phyloP scores from a whole-genome alignment of 2,113 vertebrate species.

The Aythya baeri region DNA sequence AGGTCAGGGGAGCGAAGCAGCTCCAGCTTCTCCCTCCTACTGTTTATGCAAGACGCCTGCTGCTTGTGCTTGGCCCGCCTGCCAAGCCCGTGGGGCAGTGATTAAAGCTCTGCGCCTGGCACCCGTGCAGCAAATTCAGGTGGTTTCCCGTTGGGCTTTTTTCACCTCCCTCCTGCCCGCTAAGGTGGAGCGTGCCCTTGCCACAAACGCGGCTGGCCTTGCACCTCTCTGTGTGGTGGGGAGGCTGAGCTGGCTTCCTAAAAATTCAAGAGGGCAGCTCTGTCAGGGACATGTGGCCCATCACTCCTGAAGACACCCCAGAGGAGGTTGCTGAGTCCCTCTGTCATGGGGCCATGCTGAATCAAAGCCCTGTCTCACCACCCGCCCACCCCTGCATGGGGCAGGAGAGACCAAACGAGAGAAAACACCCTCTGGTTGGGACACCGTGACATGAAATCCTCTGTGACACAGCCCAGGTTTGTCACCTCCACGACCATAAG shows the following conservation, averaged over 20 bases:
- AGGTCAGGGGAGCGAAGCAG: neutral
- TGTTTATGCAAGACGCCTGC: neutral
- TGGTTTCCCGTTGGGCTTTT: neutral
- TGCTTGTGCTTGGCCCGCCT: neutral
- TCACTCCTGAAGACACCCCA: neutral
- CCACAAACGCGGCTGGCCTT: no score
- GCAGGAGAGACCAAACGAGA: rapidly evolving
- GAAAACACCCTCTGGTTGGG: neutral
- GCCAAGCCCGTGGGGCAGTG: neutral
- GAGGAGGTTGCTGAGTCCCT: neutral
- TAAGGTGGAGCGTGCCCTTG: rapidly evolving
- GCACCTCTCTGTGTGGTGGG: rapidly evolving
- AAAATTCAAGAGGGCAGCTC: neutral
- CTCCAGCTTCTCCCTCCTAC: neutral
- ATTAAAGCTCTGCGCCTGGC: neutral
- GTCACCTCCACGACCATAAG: neutral
- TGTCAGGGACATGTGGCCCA: rapidly evolving
- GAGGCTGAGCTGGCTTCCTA: neutral
- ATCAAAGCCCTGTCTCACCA: neutral
- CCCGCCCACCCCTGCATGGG: no score
- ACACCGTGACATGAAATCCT: no score
- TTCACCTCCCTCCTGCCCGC: neutral
- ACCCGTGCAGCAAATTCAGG: neutral
- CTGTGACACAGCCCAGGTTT: neutral
- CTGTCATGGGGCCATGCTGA: neutral